Evolutionary conservation across 1,140 invertebrate genomes (phyloP).

Genomic region (Teleopsis dalmanni): DNA sequence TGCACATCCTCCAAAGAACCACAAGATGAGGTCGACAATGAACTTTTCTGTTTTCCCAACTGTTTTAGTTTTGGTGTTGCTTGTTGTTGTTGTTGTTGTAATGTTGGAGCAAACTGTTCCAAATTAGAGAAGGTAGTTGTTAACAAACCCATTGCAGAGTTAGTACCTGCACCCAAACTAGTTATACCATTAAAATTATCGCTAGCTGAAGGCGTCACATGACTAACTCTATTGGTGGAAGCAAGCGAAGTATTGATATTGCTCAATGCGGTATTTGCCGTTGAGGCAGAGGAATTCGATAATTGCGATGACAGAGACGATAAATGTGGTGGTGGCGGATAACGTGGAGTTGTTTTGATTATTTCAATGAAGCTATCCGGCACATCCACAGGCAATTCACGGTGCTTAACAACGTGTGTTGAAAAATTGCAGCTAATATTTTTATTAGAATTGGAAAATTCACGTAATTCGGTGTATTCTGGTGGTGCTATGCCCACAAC

Average conservation of each 20-base stretch:
- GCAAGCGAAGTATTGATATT: slow-evolving; percentile 10
- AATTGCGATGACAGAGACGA: slow-evolving; percentile 34
- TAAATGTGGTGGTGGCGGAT: slow-evolving; percentile 52
- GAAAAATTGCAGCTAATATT: slow-evolving; percentile 24
- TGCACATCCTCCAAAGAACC: slow-evolving; percentile 1
- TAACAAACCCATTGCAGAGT: too few relatives aligned
- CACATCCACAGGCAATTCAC: slow-evolving; percentile 68
- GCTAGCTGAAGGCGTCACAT: too few relatives aligned
- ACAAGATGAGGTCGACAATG: neutral
- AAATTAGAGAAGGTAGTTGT: slow-evolving; percentile 3
- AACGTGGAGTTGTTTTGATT: slow-evolving; percentile 65
- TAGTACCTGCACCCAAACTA: too few relatives aligned
- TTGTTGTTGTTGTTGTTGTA: neutral
- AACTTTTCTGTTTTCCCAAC: slow-evolving; percentile 6
- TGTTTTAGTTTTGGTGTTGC: slow-evolving; percentile 4
- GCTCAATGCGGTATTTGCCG: slow-evolving; percentile 40
- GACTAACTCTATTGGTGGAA: too few relatives aligned
- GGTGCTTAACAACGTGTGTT: slow-evolving; percentile 40
- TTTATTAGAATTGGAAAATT: slow-evolving; percentile 43
- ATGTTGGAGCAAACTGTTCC: slow-evolving; percentile 1
- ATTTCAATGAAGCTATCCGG: slow-evolving; percentile 68
- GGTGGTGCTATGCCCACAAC: slow-evolving; percentile 18
- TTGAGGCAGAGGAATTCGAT: slow-evolving; percentile 29
- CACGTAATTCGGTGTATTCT: too few relatives aligned
- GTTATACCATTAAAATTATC: too few relatives aligned